These are phyloP conservation scores for Macquaria australasica DNA, from an alignment of 2,113 vertebrate genomes.

Conservation along the genomic window DNA sequence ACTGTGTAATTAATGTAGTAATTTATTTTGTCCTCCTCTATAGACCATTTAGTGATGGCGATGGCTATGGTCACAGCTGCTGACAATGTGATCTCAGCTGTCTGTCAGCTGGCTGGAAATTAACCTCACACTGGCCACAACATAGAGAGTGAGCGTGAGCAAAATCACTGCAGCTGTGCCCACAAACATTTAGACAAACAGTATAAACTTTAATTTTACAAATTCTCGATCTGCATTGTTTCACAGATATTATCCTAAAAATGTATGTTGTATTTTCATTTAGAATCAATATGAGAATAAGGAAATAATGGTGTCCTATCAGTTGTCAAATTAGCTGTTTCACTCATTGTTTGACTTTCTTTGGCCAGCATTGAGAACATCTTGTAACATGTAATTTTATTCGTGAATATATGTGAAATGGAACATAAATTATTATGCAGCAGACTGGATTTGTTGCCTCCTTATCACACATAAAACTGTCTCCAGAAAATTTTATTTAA, in stretches of 20 bases:
- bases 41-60: neutral
- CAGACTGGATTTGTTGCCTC: no score
- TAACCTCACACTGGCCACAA: neutral
- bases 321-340: no score
- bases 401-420: neutral
- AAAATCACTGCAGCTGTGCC: neutral
- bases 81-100: neutral
- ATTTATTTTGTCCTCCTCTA: neutral
- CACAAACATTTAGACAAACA: neutral
- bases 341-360: neutral
- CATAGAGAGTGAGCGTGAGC: neutral
- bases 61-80: neutral
- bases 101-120: slow-evolving; percentile 14
- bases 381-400: neutral
- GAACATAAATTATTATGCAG: neutral
- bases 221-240: neutral
- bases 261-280: neutral
- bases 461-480: no score
- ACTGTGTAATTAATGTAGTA: neutral
- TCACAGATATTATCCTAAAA: neutral
- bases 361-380: neutral
- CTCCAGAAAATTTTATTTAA: no score
- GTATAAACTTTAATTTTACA: neutral
- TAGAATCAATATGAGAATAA: no score
- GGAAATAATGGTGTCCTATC: neutral